A percentile compares a stretch with the other conserved stretches of the same genome.
phyloP scores from a whole-genome alignment of 2,797 vertebrate genomes.

The Sylvia borin region DNA sequence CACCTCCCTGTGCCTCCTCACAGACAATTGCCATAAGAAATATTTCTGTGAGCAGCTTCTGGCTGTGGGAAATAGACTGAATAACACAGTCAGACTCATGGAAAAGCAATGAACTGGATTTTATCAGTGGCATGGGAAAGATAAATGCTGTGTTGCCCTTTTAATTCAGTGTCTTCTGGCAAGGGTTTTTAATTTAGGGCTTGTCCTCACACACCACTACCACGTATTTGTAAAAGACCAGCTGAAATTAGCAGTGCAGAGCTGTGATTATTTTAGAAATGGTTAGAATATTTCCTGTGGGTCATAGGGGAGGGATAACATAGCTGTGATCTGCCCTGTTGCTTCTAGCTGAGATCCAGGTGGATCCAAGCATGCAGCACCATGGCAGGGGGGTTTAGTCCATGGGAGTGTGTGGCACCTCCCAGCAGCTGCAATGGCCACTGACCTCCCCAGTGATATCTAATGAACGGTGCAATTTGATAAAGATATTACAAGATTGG shows the following conservation, averaged over 20 bases:
- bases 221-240: not conserved
- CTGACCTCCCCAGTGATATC: not conserved
- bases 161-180: not conserved
- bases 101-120: not conserved
- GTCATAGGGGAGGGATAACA: not conserved
- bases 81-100: rapidly evolving
- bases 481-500: not conserved
- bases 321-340: not conserved
- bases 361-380: not conserved
- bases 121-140: not conserved
- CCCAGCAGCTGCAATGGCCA: not conserved
- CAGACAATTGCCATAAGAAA: not conserved
- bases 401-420: not conserved
- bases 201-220: not conserved
- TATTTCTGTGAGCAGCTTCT: not conserved
- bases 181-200: not conserved
- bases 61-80: not conserved
- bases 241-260: not conserved
- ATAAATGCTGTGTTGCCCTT: not conserved
- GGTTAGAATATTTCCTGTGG: not conserved
- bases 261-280: not conserved
- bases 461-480: not conserved
- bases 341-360: not conserved
- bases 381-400: not conserved
- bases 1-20: not conserved